Evolutionary conservation across 2,797 vertebrate genomes (phyloP).

Genomic region (Mastacembelus armatus): DNA sequence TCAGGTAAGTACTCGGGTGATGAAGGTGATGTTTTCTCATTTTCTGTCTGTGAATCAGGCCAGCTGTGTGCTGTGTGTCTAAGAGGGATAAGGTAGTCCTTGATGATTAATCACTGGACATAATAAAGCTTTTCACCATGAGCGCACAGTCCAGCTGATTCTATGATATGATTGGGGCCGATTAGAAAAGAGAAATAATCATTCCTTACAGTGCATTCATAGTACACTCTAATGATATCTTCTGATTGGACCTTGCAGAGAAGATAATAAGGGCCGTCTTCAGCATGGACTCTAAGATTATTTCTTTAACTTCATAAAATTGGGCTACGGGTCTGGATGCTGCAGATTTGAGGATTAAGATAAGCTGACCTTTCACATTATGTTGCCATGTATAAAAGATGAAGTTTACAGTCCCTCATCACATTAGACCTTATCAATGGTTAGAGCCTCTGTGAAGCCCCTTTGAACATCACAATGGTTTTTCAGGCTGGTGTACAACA

Average conservation of each 20-base stretch:
- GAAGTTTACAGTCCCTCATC: slow-evolving; percentile 83
- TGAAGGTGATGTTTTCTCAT: slow-evolving; percentile 63
- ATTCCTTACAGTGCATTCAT: slow-evolving; percentile 75
- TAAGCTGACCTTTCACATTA: slow-evolving; percentile 86
- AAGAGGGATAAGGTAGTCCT: slow-evolving; percentile 74
- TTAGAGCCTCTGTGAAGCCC: slow-evolving; percentile 75
- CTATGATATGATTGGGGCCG: slow-evolving; percentile 74
- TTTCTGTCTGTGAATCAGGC: slow-evolving; percentile 50
- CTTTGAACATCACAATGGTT: slow-evolving; percentile 79
- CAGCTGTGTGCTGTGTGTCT: slow-evolving; percentile 58
- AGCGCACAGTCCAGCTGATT: slow-evolving; percentile 78
- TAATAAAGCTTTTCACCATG: slow-evolving; percentile 80
- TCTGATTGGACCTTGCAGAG: slow-evolving; percentile 77
- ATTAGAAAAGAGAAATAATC: slow-evolving; percentile 81
- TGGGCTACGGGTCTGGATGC: slow-evolving; percentile 77
- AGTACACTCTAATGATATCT: slow-evolving; percentile 79
- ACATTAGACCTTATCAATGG: slow-evolving; percentile 83
- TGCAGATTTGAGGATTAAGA: slow-evolving; percentile 87
- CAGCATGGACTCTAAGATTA: slow-evolving; percentile 82
- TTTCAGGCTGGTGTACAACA: slow-evolving; percentile 73
- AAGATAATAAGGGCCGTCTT: slow-evolving; percentile 80
- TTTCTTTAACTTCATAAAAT: slow-evolving; percentile 84
- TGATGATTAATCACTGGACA: slow-evolving; percentile 80
- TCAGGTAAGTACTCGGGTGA: slow-evolving; percentile 58
- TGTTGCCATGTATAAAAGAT: slow-evolving; percentile 84